Evolutionary conservation across 35 echinoderm and acorn worm species (phyloP).

Genomic region (Eucidaris tribuloides): DNA sequence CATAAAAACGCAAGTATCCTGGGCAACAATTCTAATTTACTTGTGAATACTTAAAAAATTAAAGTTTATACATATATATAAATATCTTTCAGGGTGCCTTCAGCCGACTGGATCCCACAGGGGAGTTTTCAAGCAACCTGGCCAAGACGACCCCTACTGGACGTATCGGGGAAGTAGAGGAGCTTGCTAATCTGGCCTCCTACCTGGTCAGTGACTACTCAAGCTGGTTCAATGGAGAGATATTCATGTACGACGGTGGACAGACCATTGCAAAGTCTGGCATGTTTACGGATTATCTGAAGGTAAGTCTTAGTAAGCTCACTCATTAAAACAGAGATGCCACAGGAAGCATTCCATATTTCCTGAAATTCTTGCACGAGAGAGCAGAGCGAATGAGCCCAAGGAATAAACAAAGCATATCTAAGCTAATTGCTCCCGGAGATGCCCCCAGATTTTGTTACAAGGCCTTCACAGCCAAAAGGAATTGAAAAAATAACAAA

Average conservation of each 20-base stretch:
- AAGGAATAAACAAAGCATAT: not conserved
- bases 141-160: conserved; percentile 58
- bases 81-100: conserved; percentile 98
- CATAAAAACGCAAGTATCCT: no score
- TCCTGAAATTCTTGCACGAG: not conserved
- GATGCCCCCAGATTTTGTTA: not conserved
- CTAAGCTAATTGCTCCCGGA: not conserved
- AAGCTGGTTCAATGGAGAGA: conserved; percentile 82
- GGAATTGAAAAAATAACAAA: no score
- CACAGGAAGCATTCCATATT: not conserved
- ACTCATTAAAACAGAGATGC: not conserved
- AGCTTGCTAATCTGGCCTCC: conserved; percentile 74
- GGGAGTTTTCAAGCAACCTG: conserved; percentile 43
- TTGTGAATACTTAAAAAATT: no score
- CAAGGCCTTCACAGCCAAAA: not conserved
- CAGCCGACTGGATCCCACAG: conserved; percentile 82
- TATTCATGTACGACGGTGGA: conserved; percentile 75
- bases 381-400: not conserved
- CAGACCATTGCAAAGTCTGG: conserved; percentile 53
- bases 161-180: conserved; percentile 71
- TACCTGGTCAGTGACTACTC: conserved; percentile 93
- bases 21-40: no score
- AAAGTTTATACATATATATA: no score
- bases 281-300: conserved; percentile 44
- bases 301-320: not conserved